Evolutionary conservation across 1,140 invertebrate genomes (phyloP), one percentile per base, ranked within the genome.

Genomic region (Portunus trituberculatus): DNA sequence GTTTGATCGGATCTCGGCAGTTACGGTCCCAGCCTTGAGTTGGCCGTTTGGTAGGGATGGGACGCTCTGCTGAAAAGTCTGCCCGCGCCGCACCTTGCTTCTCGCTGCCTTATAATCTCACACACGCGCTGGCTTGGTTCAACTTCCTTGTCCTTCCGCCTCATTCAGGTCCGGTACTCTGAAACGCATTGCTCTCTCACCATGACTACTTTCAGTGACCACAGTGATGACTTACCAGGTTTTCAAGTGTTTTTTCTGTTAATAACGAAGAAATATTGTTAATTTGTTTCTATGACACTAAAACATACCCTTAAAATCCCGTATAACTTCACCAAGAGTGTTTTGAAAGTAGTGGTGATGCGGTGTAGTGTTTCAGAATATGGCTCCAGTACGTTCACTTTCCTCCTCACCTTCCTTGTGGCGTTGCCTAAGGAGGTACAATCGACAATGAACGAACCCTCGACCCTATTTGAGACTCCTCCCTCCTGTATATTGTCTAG

Each of bases 1-100:
- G 92, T 93, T 93, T 93, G 92, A 93, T 93, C 92, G 87, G 83
- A 93, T 93, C 92, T 93, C 83, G 87, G 83, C 84, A 93, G 92
- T 93, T 93, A 93, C 84, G 92, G 84, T 52, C 92, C 25, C 48
- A 7, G 92, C 8, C 10, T 93, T 76, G 14, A 93, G 91, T 93
- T 93, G 67, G 67, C 4, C 91, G 91, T 93, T 93, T 93, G 67
- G 76, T 93, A 93, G 59, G 91, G 82, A 93, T 84, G 91, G 83
- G 82, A 93, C 48, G 39, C 12, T 10, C 45, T 46, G 10, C n/a
- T 32, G 31, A 45, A 45, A 88, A 45, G 14, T 46, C 45, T 20
- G 10, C 4, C 45, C 16, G 10, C 4, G 16, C 31, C 7, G 28
- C 86, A 88, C 29, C 20, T 88, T 76, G 6, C 67, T 76, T 76